A percentile compares a stretch with the other conserved stretches of the same genome.
phyloP scores from a whole-genome alignment of 2,797 vertebrate genomes.

The Dipus sagitta region DNA sequence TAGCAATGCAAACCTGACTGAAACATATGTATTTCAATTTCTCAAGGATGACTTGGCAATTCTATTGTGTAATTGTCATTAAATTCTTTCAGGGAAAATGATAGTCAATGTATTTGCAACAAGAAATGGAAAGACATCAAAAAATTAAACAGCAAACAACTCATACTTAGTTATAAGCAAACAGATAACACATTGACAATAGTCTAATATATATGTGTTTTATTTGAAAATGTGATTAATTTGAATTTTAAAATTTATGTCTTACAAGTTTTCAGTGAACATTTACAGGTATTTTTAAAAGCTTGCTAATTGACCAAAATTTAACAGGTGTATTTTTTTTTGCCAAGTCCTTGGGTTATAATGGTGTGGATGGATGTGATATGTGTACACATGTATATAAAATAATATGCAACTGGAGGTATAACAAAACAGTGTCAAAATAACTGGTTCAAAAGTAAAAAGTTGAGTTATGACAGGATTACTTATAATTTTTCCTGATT shows the following conservation, averaged over 20 bases:
- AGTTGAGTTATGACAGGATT: constrained; percentile 51
- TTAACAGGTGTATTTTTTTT: constrained; percentile 35
- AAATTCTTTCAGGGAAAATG: constrained; percentile 48
- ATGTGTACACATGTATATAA: neutral
- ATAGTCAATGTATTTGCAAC: constrained; percentile 38
- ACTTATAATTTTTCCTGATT: constrained; percentile 47
- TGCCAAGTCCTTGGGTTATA: neutral
- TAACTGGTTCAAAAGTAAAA: constrained; percentile 52
- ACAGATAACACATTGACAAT: constrained; percentile 17
- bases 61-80: constrained; percentile 18
- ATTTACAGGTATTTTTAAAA: constrained; percentile 20
- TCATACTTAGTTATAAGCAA: constrained; percentile 8
- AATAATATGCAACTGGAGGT: constrained; percentile 3
- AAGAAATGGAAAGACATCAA: constrained; percentile 19
- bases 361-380: neutral
- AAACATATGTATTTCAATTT: constrained; percentile 12
- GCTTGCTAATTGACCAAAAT: constrained; percentile 18
- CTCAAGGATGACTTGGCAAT: constrained; percentile 50
- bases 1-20: too few relatives aligned
- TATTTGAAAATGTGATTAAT: constrained; percentile 53
- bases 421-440: neutral
- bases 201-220: neutral
- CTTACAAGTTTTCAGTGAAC: constrained; percentile 7
- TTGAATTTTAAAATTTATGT: neutral
- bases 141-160: constrained; percentile 17